phyloP scores from a whole-genome alignment of 2,113 vertebrate genomes.

The Rhodinocichla rosea region DNA sequence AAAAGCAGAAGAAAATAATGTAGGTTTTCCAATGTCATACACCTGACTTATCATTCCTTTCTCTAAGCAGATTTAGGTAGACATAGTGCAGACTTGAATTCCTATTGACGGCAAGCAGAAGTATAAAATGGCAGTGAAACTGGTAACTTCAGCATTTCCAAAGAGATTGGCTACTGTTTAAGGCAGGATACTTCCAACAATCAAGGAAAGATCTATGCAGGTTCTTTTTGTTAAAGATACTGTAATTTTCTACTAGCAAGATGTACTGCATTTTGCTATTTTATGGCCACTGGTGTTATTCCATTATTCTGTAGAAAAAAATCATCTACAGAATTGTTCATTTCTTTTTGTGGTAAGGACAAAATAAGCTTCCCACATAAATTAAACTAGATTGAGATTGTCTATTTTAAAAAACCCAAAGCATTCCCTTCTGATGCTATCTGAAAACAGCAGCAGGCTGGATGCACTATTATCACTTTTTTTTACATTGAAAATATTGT shows the following conservation, averaged over 20 bases:
- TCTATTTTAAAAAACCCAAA: neutral
- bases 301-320: neutral
- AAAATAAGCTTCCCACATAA: neutral
- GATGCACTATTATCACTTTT: neutral
- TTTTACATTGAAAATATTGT: neutral
- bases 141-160: neutral
- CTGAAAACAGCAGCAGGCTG: neutral
- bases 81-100: neutral
- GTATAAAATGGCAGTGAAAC: neutral
- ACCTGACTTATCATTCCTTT: neutral
- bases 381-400: neutral
- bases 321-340: neutral
- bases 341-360: neutral
- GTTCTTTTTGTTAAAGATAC: neutral
- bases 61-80: neutral
- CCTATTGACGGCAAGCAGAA: neutral
- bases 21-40: neutral
- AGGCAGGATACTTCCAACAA: neutral
- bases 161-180: neutral
- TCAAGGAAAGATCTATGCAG: neutral
- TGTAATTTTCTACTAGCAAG: neutral
- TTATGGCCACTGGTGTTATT: neutral
- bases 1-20: neutral
- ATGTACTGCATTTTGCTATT: neutral
- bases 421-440: neutral